A percentile compares a stretch with the other conserved stretches of the same genome.
These are phyloP conservation scores for Dynastes tityus DNA, from an alignment of 2,888 invertebrate genomes.

Conservation along the genomic window DNA sequence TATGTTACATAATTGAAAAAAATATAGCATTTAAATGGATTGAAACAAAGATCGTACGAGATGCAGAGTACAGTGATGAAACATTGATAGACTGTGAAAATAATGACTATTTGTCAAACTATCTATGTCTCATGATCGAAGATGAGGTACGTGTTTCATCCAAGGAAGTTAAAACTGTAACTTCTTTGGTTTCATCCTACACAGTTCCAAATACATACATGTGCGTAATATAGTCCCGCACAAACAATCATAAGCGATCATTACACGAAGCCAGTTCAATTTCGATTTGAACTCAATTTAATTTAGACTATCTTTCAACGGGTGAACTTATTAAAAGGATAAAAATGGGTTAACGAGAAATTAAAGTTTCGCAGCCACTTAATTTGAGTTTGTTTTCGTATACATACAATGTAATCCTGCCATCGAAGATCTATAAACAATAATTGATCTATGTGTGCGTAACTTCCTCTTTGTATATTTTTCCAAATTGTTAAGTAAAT, in stretches of 20 bases:
- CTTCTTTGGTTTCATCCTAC: too few relatives aligned
- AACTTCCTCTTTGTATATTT: constrained; percentile 22
- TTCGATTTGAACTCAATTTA: constrained; percentile 18
- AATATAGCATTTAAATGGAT: background rate
- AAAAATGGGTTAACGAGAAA: constrained; percentile 39
- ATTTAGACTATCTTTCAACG: background rate
- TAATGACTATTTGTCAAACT: too few relatives aligned
- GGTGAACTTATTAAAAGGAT: constrained; percentile 18
- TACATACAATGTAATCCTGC: constrained; percentile 6
- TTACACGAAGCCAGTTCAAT: background rate
- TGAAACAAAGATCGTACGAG: background rate
- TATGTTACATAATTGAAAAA: constrained; percentile 25
- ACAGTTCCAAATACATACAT: too few relatives aligned
- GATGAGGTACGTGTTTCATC: too few relatives aligned
- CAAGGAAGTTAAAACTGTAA: too few relatives aligned
- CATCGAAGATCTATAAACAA: constrained; percentile 4
- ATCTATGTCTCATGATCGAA: too few relatives aligned
- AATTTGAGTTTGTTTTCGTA: constrained; percentile 10
- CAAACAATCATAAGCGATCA: background rate
- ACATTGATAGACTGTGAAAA: too few relatives aligned
- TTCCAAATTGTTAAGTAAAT: constrained; percentile 19
- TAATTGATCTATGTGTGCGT: constrained; percentile 18
- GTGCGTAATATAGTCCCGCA: too few relatives aligned
- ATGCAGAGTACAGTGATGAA: too few relatives aligned
- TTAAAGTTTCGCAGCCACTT: constrained; percentile 26